Evolutionary conservation across 2,797 vertebrate genomes (phyloP).

Genomic region (Smutsia gigantea): DNA sequence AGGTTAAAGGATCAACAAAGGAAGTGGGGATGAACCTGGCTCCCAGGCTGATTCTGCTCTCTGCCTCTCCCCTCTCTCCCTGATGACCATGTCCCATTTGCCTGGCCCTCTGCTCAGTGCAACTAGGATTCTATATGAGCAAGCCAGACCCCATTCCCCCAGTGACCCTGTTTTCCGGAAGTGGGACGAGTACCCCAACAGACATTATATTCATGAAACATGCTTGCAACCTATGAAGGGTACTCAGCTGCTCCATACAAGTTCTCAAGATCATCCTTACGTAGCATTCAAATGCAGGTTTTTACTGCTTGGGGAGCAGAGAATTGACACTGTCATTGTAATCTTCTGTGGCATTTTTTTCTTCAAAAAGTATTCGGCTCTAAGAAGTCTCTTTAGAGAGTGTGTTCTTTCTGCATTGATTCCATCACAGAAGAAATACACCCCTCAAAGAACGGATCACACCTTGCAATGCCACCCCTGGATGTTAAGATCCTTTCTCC

Average conservation of each 20-base stretch:
- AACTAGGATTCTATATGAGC: background rate
- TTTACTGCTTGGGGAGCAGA: background rate
- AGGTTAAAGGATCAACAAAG: background rate
- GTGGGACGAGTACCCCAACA: background rate
- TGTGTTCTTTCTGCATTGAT: background rate
- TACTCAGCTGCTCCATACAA: background rate
- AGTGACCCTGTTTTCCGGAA: background rate
- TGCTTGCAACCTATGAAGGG: background rate
- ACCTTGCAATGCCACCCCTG: background rate
- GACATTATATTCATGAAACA: background rate
- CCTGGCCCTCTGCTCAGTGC: background rate
- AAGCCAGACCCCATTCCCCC: background rate
- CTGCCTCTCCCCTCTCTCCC: background rate
- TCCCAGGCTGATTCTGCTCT: background rate
- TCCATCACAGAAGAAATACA: background rate
- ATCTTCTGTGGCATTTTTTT: background rate
- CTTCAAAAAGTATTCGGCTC: background rate
- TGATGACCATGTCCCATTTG: rapidly evolving
- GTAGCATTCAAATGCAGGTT: background rate
- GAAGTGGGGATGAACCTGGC: background rate
- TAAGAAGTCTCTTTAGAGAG: background rate
- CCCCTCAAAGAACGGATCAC: rapidly evolving
- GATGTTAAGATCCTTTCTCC: background rate
- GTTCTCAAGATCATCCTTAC: too few species aligned
- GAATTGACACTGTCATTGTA: background rate